phyloP scores from a whole-genome alignment of 2,113 vertebrate genomes.

The Gracilinanus agilis region DNA sequence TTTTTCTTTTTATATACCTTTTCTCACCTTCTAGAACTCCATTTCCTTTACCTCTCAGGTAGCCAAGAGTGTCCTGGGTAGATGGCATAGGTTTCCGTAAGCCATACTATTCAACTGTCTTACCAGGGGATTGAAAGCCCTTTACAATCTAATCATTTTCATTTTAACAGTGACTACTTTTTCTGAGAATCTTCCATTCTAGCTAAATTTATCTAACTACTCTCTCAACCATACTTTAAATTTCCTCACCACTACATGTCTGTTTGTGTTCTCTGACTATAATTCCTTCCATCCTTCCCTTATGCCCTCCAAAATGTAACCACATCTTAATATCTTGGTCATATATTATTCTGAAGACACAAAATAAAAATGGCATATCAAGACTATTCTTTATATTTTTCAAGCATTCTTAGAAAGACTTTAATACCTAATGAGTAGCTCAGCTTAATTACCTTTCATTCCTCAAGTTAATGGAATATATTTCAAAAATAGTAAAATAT shows the following conservation, averaged over 20 bases:
- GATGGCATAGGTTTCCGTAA: not conserved
- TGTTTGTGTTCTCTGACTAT: not conserved
- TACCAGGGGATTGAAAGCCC: not conserved
- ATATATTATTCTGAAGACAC: not conserved
- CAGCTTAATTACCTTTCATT: not conserved
- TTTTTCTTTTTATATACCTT: not conserved
- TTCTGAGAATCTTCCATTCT: not conserved
- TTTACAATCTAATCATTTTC: not conserved
- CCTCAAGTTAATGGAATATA: slow-evolving; percentile 2
- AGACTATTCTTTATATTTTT: slow-evolving; percentile 10
- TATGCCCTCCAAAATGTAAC: not conserved
- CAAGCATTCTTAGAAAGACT: slow-evolving; percentile 17
- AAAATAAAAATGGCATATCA: not conserved
- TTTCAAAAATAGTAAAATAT: not conserved
- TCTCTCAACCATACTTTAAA: not conserved
- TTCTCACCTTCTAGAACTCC: not conserved
- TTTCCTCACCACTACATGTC: not conserved
- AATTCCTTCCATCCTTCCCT: not conserved
- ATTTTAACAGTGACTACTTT: not conserved
- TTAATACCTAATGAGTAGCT: not conserved
- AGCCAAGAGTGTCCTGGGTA: not conserved
- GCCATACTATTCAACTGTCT: not conserved
- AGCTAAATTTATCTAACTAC: not conserved
- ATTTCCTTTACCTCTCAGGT: not conserved
- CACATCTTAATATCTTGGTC: not conserved